Percentiles rank a stretch among this genome's conserved stretches.
Evolutionary conservation across 1,140 invertebrate species (phyloP).

Genomic region (Magallana ariakensis): DNA sequence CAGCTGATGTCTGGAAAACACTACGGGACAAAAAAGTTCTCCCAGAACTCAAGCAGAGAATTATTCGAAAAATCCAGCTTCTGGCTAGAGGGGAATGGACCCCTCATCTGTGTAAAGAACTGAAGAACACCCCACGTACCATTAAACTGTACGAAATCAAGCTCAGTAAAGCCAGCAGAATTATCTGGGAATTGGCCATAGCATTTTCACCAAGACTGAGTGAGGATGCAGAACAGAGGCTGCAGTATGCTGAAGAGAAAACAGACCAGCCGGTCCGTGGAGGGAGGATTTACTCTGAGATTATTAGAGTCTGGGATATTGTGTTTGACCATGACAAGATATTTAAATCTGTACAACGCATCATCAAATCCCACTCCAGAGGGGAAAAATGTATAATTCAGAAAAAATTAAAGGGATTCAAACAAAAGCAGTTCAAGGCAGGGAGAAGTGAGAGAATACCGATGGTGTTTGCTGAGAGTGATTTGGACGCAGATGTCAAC

Average conservation of each 20-base stretch:
- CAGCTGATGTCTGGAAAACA: slow-evolving; percentile 72
- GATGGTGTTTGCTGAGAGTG: slow-evolving; percentile 29
- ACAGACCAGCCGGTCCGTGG: slow-evolving; percentile 58
- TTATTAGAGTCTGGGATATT: slow-evolving; percentile 77
- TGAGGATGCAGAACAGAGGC: slow-evolving; percentile 66
- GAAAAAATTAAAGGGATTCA: slow-evolving; percentile 68
- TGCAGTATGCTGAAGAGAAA: slow-evolving; percentile 51
- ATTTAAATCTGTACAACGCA: slow-evolving; percentile 59
- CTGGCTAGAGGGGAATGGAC: slow-evolving; percentile 73
- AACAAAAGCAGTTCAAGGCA: slow-evolving; percentile 48
- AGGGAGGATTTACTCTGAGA: slow-evolving; percentile 74
- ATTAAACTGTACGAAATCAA: slow-evolving; percentile 72
- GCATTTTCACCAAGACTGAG: slow-evolving; percentile 73
- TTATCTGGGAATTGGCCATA: slow-evolving; percentile 75
- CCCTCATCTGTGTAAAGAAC: slow-evolving; percentile 58
- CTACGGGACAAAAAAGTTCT: slow-evolving; percentile 67
- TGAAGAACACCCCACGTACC: slow-evolving; percentile 62
- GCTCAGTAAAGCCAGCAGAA: slow-evolving; percentile 65
- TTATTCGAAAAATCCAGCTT: slow-evolving; percentile 67
- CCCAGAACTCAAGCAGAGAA: slow-evolving; percentile 63
- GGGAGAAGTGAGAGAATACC: background rate
- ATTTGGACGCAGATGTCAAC: slow-evolving; percentile 40
- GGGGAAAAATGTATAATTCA: slow-evolving; percentile 72
- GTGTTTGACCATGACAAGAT: slow-evolving; percentile 71
- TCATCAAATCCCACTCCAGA: slow-evolving; percentile 69